Evolutionary conservation across 2,888 invertebrate genomes (phyloP), one percentile per base, ranked within the genome.

Genomic region (Oxyteleia sp.): DNA sequence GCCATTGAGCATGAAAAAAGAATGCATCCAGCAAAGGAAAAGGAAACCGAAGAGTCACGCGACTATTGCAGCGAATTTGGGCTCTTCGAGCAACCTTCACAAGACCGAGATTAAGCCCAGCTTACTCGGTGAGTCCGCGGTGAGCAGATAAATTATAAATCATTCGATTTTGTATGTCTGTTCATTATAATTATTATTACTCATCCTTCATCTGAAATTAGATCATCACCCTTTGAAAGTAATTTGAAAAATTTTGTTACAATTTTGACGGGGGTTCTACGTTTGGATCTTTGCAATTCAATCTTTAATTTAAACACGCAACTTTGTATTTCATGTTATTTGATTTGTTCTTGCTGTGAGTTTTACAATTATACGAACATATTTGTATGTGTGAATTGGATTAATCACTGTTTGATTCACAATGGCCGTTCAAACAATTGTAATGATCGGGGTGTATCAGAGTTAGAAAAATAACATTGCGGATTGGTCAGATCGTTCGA

Each of bases 1-100:
- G 86, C 99, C 99, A 66, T 94, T 98, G 88, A 98, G 98, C 89
- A 99, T 99, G 99, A 99, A 99, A 94, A 99, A 99, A 94, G 99
- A 99, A 87, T 98, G 98, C 53, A 99, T 99, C 91, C 99, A 99
- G 94, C 99, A 98, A 64, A 95, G 99, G 85, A 99, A 99, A 94
- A 95, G 99, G 83, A 99, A 99, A 92, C 97, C 97, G 49, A 97
- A 97, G 94, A 96, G 93, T 88, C 93, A 93, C 29, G 84, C 92
- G 4, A 89, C 84, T 4, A 89, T 93, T 47, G 84, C 89, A 16
- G 87, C 89, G 29, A 89, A 74, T 82, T 49, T 87, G 75, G 88
- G 91, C 3, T 91, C 92, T 23, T 87, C 92, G 8, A 92, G 92
- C 51, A 91, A 91, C 18, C 84, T 91, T 32, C 91, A 92, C 87